phyloP scores from a whole-genome alignment of 2,797 vertebrate genomes.

The Amniataba percoides region DNA sequence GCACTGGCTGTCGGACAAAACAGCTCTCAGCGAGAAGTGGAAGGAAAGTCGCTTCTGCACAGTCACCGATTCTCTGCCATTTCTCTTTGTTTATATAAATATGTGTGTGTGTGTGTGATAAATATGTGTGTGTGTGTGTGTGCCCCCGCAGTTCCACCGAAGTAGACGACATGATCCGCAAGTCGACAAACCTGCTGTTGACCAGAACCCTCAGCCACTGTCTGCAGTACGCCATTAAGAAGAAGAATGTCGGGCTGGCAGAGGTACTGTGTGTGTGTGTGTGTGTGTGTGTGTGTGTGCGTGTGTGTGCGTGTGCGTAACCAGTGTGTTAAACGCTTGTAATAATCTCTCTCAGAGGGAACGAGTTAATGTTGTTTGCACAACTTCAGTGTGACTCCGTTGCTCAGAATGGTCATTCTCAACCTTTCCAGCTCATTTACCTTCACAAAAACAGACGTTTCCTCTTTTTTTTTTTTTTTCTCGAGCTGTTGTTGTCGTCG shows the following conservation, averaged over 20 bases:
- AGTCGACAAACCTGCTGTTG: conserved; percentile 95
- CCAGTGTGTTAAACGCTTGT: conserved; percentile 1
- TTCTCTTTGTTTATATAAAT: conserved; percentile 5
- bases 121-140: conserved; percentile 32
- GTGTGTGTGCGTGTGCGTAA: not conserved
- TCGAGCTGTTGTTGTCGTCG: conserved; percentile 6
- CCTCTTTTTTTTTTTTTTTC: conserved; percentile 1
- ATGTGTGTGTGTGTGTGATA: conserved; percentile 15
- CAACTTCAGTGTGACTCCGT: conserved; percentile 11
- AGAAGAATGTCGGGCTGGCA: conserved; percentile 93
- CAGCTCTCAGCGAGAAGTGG: conserved; percentile 38
- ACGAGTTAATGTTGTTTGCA: conserved; percentile 22
- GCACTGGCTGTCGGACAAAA: conserved; percentile 52
- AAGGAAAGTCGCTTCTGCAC: conserved; percentile 33
- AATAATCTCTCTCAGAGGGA: conserved; percentile 29
- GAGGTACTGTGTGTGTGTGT: conserved; percentile 85
- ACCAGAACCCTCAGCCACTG: conserved; percentile 95
- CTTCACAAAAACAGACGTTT: conserved; percentile 24
- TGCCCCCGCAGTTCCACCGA: conserved; percentile 90
- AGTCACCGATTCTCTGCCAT: conserved; percentile 33
- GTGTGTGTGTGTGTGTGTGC: conserved; percentile 38
- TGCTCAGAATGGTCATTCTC: not conserved
- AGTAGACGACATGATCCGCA: conserved; percentile 97
- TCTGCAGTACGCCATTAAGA: conserved; percentile 96
- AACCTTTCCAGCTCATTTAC: conserved; percentile 41